These are phyloP conservation scores for Rhaphigaster nebulosa DNA, from an alignment of 2,888 invertebrate species.

Conservation along the genomic window DNA sequence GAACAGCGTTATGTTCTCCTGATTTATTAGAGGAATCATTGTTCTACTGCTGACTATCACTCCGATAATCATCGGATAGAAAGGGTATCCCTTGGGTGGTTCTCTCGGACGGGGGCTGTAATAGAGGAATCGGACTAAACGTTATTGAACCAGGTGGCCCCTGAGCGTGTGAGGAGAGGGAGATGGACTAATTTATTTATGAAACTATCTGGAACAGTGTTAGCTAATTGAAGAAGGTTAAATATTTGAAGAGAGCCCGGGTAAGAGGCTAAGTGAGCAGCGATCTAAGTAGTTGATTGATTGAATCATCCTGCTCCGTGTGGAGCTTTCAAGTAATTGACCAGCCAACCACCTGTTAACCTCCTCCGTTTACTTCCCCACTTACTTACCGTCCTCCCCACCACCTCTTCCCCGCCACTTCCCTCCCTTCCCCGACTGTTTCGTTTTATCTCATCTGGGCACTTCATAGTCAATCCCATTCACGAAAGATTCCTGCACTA, in stretches of 20 bases:
- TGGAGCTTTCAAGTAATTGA: constrained; percentile 55
- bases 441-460: not conserved
- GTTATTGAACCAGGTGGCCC: constrained; percentile 15
- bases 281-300: constrained; percentile 55
- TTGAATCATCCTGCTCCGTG: constrained; percentile 48
- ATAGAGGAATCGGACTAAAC: not conserved
- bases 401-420: constrained; percentile 66
- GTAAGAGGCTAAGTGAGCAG: constrained; percentile 28
- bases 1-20: not conserved
- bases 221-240: constrained; percentile 47
- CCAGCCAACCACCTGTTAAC: constrained; percentile 61
- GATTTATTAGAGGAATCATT: not conserved
- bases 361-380: constrained; percentile 43
- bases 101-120: not conserved
- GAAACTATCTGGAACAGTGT: constrained; percentile 28
- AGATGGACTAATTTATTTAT: constrained; percentile 33
- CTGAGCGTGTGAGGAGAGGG: constrained; percentile 24
- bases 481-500: not conserved
- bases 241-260: constrained; percentile 24
- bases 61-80: not conserved
- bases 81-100: not conserved
- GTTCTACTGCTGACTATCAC: not conserved
- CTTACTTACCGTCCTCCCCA: constrained; percentile 37
- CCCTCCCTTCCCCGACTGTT: not conserved
- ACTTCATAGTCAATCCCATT: not conserved